Evolutionary conservation across 2,888 invertebrate genomes (phyloP), one percentile per base, ranked within the genome.

Genomic region (Dinocampus coccinellae): DNA sequence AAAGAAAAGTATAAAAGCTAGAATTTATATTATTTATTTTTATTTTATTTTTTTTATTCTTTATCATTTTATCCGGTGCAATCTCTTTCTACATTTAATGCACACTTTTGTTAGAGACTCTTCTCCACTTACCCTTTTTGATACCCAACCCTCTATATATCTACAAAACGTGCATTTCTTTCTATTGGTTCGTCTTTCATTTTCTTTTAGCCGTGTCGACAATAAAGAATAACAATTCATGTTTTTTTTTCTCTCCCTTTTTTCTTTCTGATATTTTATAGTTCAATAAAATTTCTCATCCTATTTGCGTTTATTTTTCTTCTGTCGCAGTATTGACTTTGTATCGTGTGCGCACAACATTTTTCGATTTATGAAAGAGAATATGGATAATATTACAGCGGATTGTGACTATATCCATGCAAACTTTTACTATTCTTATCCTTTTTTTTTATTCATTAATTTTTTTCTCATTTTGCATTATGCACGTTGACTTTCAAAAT

Each of bases 401-500:
- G 22, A 39, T 20, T 24, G 55, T 13, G 55, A 61, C 61, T 61
- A 39, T 26, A 57, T 26, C 16, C 34, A 24, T 61, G 34, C 20
- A 16, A 61, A 26, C 61, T 39, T 36, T 39, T 60, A 39, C 39
- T n/a, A n/a, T n/a, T 29, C 7, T 29, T 7, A 3, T 29, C 29
- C 7, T 29, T 29, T 4, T 3, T 29, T 29, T 29, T 29, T 29
- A 29, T 29, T 29, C 29, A 29, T 29, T 29, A 4, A 7, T 29
- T 29, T 29, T 29, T 47, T 47, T 47, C 16, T 20, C 16, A 16
- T 47, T 20, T 16, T 47, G 16, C n/a, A 16, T 6, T 6, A 6
- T 62, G 62, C 69, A 10, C 55, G 11, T 39, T 11, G 53, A 69
- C 33, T 65, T 70, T 70, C 29, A 53, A 70, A 60, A 69, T 70